Base-by-base conservation (phyloP, 1,140 invertebrate species). In the Procambarus virginalis region DNA sequence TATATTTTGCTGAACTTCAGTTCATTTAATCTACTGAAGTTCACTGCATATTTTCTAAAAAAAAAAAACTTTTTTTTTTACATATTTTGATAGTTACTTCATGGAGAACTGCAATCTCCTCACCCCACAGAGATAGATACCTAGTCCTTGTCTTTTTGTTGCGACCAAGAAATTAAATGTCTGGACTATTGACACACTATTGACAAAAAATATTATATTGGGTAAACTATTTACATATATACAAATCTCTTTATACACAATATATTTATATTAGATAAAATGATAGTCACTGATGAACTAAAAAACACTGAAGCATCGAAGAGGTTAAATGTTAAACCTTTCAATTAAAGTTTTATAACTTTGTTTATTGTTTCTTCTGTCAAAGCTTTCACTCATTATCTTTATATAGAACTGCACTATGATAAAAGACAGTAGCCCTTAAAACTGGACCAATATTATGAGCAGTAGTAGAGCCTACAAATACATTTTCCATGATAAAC, bases 211-310 rank as follows among this genome's bases (percentile, higher is more conserved):
- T 34, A 8, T 22, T 70, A 73, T 34, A 8, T 34, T 73, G 34
- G 5, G 5, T 34, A 73, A 22, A 73, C 17, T 85, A 85, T 85
- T 20, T 85, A 85, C 84, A 85, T 85, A 77, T 85, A 51, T 85
- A 85, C 83, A 84, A 20, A 34, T 20, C 14, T 85, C 22, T 85
- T 60, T 85, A 77, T 85, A 77, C 55, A 85, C 34, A 83, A 10
- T 77, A 58, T 49, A 4, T 84, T 84, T 58, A 58, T 77, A 45
- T 46, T n/a, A 68, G 80, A 82, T 22, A 64, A 45, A 68, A 60
- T 81, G 80, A 82, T 60, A 82, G 80, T 82, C 80, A 82, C 60
- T n/a, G 48, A 82, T 82, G 10, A 64, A 48, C 34, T 82, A 34
- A 45, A 45, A n/a, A 5, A 51, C 48, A 51, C 6, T 79, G 5